A percentile compares a stretch with the other conserved stretches of the same genome.
These are phyloP conservation scores for Biston stratarius DNA, from an alignment of 2,888 invertebrate genomes.

Conservation along the genomic window DNA sequence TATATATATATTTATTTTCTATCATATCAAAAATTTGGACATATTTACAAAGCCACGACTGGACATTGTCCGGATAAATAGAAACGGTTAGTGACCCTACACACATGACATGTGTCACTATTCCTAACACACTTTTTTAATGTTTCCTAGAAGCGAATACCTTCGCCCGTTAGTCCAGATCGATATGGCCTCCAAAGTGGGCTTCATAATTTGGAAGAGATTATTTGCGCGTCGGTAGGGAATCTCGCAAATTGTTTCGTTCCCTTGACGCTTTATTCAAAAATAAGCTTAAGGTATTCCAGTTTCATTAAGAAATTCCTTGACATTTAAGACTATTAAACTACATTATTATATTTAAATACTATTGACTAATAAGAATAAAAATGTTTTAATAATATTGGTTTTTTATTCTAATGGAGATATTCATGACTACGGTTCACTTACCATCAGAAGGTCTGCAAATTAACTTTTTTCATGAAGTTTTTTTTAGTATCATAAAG, in stretches of 20 bases:
- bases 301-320: constrained; percentile 33
- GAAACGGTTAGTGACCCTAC: no score
- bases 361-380: background rate
- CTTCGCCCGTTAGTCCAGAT: constrained; percentile 15
- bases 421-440: no score
- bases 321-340: constrained; percentile 13
- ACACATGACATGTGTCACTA: constrained; percentile 18
- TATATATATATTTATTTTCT: no score
- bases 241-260: constrained; percentile 35
- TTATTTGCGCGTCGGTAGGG: constrained; percentile 30
- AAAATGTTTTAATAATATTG: no score
- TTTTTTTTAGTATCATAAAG: no score
- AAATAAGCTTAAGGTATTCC: constrained; percentile 32
- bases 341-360: background rate
- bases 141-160: constrained; percentile 24
- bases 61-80: no score
- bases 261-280: constrained; percentile 28
- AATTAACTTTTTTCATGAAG: no score
- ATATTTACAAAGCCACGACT: no score
- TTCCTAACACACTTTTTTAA: constrained; percentile 23
- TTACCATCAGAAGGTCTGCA: no score
- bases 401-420: no score
- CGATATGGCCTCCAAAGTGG: constrained; percentile 19
- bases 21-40: no score
- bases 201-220: constrained; percentile 34